Conservation (phyloP, 2,888 invertebrate species). For the Atethmia centrago region DNA sequence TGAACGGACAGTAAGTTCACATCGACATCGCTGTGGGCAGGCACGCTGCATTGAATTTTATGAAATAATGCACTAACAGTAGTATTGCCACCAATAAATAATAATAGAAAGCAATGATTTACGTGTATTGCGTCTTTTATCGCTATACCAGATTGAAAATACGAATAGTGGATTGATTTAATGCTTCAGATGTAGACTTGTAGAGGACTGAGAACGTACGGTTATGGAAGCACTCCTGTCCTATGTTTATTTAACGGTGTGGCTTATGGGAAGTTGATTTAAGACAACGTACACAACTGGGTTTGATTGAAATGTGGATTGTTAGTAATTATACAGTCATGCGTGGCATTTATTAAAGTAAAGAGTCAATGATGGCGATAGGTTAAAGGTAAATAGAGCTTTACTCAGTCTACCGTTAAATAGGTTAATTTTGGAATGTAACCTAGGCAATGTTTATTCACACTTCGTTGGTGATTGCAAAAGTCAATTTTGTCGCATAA, state of each 20-base stretch:
- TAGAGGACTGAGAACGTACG: conserved; percentile 47
- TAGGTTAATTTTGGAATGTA: background rate
- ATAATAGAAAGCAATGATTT: conserved; percentile 72
- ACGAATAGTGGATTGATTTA: conserved; percentile 69
- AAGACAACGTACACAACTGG: conserved; percentile 24
- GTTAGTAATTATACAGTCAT: conserved; percentile 17
- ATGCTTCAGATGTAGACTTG: conserved; percentile 56
- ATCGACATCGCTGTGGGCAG: conserved; percentile 62
- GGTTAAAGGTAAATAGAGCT: conserved; percentile 5
- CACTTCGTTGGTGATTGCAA: background rate
- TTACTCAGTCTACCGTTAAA: background rate
- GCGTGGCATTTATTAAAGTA: conserved; percentile 9
- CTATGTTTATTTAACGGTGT: conserved; percentile 44
- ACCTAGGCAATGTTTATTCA: background rate
- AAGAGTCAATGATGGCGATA: background rate
- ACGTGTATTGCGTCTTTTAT: conserved; percentile 69
- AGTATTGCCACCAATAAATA: conserved; percentile 64
- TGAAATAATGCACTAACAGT: conserved; percentile 67
- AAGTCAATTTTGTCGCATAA: background rate
- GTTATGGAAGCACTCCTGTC: conserved; percentile 52
- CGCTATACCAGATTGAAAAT: conserved; percentile 66
- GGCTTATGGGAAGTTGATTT: conserved; percentile 55
- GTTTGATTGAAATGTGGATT: conserved; percentile 23
- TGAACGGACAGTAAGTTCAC: conserved; percentile 65
- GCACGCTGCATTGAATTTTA: conserved; percentile 65